These are phyloP conservation scores for Thryonomys swinderianus DNA, from an alignment of 2,113 vertebrate species.

Conservation along the genomic window DNA sequence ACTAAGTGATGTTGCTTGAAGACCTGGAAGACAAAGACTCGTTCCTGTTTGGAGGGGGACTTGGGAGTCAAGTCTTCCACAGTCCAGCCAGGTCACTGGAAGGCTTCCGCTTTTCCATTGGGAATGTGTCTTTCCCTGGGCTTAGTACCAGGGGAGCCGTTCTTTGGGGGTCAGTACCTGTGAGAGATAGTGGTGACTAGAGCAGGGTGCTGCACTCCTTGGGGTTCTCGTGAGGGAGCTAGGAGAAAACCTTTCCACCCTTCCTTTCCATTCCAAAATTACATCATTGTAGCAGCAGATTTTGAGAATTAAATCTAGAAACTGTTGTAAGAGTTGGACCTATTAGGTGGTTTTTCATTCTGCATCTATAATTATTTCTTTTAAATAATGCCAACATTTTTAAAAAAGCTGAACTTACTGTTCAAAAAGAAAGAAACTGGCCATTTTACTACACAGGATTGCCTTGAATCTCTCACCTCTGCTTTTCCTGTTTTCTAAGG, in stretches of 20 bases:
- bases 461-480: not conserved
- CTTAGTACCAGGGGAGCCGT: not conserved
- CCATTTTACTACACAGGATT: not conserved
- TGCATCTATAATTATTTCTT: slow-evolving; percentile 61
- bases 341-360: slow-evolving; percentile 58
- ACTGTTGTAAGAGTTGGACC: slow-evolving; percentile 40
- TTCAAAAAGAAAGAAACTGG: slow-evolving; percentile 35
- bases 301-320: slow-evolving; percentile 54
- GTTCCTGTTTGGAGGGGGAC: not conserved
- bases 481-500: not conserved
- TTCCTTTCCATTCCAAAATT: slow-evolving; percentile 48
- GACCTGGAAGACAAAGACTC: not conserved
- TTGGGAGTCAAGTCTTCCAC: not conserved
- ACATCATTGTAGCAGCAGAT: slow-evolving; percentile 19
- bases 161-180: not conserved
- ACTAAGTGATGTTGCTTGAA: not conserved
- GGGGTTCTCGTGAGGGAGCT: not conserved
- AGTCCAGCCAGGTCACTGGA: not conserved
- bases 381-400: slow-evolving; percentile 1
- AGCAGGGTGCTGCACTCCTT: not conserved
- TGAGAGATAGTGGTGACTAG: not conserved
- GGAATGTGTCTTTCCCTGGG: not conserved
- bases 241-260: not conserved
- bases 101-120: not conserved
- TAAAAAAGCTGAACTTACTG: not conserved